These are phyloP conservation scores for Tylochromis polylepis DNA, from an alignment of 2,113 vertebrate genomes.

Conservation along the genomic window DNA sequence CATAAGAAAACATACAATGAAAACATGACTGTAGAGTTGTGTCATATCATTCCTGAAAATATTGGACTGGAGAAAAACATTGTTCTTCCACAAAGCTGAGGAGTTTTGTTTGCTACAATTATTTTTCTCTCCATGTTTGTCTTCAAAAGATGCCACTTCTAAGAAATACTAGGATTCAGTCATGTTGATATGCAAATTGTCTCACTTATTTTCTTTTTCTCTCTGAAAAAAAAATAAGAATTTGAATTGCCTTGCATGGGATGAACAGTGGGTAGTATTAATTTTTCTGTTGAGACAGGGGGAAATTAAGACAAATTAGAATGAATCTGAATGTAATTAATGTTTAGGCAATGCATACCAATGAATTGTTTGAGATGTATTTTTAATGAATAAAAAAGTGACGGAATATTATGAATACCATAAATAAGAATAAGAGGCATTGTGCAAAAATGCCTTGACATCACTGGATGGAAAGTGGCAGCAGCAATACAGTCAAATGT, in stretches of 20 bases:
- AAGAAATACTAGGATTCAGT: conserved; percentile 32
- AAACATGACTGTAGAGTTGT: background rate
- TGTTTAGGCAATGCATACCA: conserved; percentile 52
- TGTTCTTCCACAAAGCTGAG: background rate
- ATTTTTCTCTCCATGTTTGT: background rate
- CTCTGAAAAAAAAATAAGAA: conserved; percentile 6
- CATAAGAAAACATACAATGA: background rate
- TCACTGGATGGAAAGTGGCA: background rate
- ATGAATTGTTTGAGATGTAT: conserved; percentile 26
- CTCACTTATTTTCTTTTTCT: conserved; percentile 33
- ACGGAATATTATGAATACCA: conserved; percentile 34
- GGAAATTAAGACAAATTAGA: conserved; percentile 64
- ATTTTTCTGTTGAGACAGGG: conserved; percentile 23
- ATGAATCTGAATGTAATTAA: conserved; percentile 59
- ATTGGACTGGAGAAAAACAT: background rate
- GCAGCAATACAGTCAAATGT: background rate
- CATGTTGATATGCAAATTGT: conserved; percentile 47
- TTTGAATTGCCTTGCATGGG: conserved; percentile 31
- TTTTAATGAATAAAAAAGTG: conserved; percentile 56
- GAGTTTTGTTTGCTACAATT: background rate
- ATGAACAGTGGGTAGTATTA: conserved; percentile 40
- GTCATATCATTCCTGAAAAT: background rate
- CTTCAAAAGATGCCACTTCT: conserved; percentile 33
- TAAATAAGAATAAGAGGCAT: conserved; percentile 21
- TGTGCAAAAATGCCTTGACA: background rate